A percentile compares a stretch with the other conserved stretches of the same genome.
phyloP scores from a whole-genome alignment of 2,797 vertebrate species.

The Hephaestus fuliginosus region DNA sequence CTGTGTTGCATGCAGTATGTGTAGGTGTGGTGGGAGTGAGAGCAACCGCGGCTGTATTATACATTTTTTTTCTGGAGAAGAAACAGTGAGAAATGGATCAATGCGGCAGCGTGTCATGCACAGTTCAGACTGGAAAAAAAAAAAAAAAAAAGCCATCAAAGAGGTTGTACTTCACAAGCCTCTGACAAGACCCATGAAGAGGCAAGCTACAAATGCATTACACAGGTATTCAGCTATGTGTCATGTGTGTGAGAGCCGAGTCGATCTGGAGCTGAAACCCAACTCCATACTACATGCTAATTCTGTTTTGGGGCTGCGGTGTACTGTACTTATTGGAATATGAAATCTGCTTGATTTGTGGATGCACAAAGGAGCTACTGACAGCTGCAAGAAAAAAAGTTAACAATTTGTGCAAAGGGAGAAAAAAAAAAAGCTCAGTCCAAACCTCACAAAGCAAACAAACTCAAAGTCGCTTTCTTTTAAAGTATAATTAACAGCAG shows the following conservation, averaged over 20 bases:
- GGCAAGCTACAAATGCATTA: slow-evolving; percentile 33
- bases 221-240: slow-evolving; percentile 25
- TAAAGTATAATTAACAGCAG: slow-evolving; percentile 16
- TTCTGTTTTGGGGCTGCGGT: slow-evolving; percentile 12
- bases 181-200: slow-evolving; percentile 31
- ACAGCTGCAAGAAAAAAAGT: neutral
- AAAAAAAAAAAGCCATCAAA: slow-evolving; percentile 9
- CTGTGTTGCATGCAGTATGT: slow-evolving; percentile 43
- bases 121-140: slow-evolving; percentile 25
- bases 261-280: slow-evolving; percentile 6
- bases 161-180: slow-evolving; percentile 34
- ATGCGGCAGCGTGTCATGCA: slow-evolving; percentile 25
- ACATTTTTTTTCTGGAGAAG: slow-evolving; percentile 19
- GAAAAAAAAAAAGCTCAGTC: neutral
- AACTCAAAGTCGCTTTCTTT: slow-evolving; percentile 10
- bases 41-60: slow-evolving; percentile 33
- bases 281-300: neutral
- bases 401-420: slow-evolving; percentile 2
- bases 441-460: slow-evolving; percentile 4
- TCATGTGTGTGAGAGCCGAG: neutral
- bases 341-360: slow-evolving; percentile 11
- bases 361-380: neutral
- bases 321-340: neutral
- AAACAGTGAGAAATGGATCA: slow-evolving; percentile 45
- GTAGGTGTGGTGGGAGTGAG: slow-evolving; percentile 46